These are phyloP conservation scores for Chelonus insularis DNA, from an alignment of 1,140 invertebrate genomes.

Conservation along the genomic window DNA sequence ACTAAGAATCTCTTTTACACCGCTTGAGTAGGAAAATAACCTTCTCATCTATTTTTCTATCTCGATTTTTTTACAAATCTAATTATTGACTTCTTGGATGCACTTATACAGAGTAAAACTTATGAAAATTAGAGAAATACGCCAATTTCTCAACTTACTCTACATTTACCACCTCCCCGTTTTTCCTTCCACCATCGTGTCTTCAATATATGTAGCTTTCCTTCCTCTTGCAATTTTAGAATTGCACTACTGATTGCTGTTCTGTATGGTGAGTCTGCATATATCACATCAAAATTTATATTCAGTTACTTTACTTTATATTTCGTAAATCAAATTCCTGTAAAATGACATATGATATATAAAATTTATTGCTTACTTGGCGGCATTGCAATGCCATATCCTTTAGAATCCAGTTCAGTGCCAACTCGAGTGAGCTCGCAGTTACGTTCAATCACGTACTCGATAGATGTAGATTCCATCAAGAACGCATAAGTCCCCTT, in stretches of 20 bases:
- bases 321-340: not conserved
- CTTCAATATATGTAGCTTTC: slow-evolving; percentile 87
- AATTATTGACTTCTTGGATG: not conserved
- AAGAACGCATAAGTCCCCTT: slow-evolving; percentile 89
- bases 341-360: not conserved
- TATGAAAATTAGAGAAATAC: slow-evolving; percentile 13
- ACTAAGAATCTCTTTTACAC: not conserved
- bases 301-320: not conserved
- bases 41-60: not conserved
- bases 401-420: slow-evolving; percentile 87
- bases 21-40: not conserved
- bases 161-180: slow-evolving; percentile 79
- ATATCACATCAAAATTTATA: not conserved
- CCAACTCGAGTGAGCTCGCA: slow-evolving; percentile 90
- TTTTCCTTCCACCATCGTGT: slow-evolving; percentile 96
- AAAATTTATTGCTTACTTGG: slow-evolving; percentile 70
- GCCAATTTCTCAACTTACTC: slow-evolving; percentile 61
- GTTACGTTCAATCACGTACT: slow-evolving; percentile 88
- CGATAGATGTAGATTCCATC: slow-evolving; percentile 92
- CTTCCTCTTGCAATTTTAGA: slow-evolving; percentile 90
- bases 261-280: slow-evolving; percentile 81
- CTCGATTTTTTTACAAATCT: not conserved
- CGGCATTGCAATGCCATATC: slow-evolving; percentile 91
- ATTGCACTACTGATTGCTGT: slow-evolving; percentile 87
- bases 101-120: not conserved